A percentile compares a stretch with the other conserved stretches of the same genome.
Evolutionary conservation across 2,888 invertebrate genomes (phyloP).

Genomic region (Aleiodes leptofemur): DNA sequence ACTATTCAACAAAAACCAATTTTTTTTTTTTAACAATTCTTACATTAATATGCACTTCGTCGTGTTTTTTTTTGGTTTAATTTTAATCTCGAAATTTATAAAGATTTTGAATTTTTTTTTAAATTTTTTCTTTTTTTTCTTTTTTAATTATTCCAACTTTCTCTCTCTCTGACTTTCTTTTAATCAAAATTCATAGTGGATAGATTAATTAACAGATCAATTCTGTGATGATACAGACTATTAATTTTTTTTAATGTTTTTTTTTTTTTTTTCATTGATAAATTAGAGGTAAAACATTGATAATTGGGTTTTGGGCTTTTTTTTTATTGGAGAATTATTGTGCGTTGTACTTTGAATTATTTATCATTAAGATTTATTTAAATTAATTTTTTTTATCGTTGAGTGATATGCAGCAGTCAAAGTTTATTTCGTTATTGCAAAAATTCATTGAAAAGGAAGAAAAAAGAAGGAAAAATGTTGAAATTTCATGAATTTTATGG

Average conservation of each 20-base stretch:
- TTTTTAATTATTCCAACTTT: slow-evolving; percentile 45
- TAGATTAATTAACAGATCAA: slow-evolving; percentile 1
- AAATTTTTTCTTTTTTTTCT: slow-evolving; percentile 39
- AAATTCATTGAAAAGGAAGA: too few relatives aligned
- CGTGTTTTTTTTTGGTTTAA: slow-evolving; percentile 40
- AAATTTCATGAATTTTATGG: too few relatives aligned
- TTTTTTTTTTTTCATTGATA: neutral
- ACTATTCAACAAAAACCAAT: slow-evolving; percentile 74
- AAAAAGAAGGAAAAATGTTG: too few relatives aligned
- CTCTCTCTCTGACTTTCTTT: slow-evolving; percentile 35
- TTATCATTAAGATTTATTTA: too few relatives aligned
- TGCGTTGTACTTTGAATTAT: too few relatives aligned
- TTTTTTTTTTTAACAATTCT: slow-evolving; percentile 67
- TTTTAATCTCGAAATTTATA: too few relatives aligned
- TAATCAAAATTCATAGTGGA: slow-evolving; percentile 30
- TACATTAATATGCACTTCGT: slow-evolving; percentile 55
- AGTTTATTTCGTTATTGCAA: too few relatives aligned
- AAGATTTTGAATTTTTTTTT: slow-evolving; percentile 3
- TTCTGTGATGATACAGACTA: slow-evolving; percentile 11
- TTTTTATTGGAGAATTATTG: neutral
- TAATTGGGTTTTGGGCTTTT: neutral
- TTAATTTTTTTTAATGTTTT: neutral
- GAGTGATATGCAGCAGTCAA: too few relatives aligned
- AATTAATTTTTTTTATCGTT: too few relatives aligned
- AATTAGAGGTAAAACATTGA: neutral